phyloP scores from a whole-genome alignment of 2,888 invertebrate genomes.

The Drosophila algonquin region DNA sequence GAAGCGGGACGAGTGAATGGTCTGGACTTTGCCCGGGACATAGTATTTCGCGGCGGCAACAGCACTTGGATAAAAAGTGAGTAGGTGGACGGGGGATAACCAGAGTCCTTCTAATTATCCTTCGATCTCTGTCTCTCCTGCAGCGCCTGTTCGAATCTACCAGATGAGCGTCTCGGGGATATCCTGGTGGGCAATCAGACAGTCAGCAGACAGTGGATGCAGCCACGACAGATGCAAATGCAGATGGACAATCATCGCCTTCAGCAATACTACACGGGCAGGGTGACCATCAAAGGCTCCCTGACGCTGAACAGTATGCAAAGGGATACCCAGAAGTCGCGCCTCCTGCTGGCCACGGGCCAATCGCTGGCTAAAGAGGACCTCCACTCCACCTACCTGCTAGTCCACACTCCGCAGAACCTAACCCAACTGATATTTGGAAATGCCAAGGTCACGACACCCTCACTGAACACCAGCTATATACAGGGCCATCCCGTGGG shows the following conservation, averaged over 20 bases:
- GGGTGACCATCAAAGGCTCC: conserved; percentile 74
- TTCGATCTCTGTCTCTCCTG: neutral
- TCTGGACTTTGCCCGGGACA: conserved; percentile 76
- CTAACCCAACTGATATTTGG: conserved; percentile 62
- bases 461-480: conserved; percentile 53
- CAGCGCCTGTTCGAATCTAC: conserved; percentile 79
- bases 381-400: conserved; percentile 61
- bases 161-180: conserved; percentile 69
- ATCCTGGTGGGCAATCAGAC: conserved; percentile 58
- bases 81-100: conserved; percentile 7
- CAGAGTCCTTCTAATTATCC: too few species aligned
- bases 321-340: conserved; percentile 45
- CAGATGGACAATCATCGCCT: conserved; percentile 33
- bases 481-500: conserved; percentile 64
- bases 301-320: conserved; percentile 69
- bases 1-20: conserved; percentile 72
- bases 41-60: conserved; percentile 72
- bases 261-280: conserved; percentile 78
- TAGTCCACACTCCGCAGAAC: conserved; percentile 61
- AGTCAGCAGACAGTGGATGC: conserved; percentile 7
- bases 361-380: conserved; percentile 50
- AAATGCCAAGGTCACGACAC: conserved; percentile 63
- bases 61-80: conserved; percentile 72
- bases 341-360: conserved; percentile 25
- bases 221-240: conserved; percentile 27